Conservation (phyloP, 2,888 invertebrate species). For the Dasypogon diadema region DNA sequence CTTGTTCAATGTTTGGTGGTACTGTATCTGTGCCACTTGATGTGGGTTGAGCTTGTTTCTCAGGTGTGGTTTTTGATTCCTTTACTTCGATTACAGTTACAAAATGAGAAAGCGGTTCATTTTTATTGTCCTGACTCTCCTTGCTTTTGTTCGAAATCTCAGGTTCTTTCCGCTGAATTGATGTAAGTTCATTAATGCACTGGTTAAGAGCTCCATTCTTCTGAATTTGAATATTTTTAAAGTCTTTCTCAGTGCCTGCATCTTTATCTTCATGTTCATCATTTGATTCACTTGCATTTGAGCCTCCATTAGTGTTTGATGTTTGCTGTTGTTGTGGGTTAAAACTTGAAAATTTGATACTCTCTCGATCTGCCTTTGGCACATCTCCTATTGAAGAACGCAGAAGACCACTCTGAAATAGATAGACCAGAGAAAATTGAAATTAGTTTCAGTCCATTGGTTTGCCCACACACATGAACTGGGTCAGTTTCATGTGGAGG, state of each 20-base stretch:
- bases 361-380: conserved; percentile 54
- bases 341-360: conserved; percentile 57
- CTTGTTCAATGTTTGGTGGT: neutral
- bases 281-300: conserved; percentile 57
- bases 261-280: conserved; percentile 65
- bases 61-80: conserved; percentile 73
- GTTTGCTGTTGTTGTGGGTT: conserved; percentile 34
- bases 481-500: conserved; percentile 20
- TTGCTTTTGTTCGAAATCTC: conserved; percentile 66
- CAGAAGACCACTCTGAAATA: conserved; percentile 50
- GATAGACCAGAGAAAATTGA: neutral
- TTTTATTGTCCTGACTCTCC: conserved; percentile 58
- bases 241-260: conserved; percentile 65
- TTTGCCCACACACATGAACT: neutral
- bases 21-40: neutral
- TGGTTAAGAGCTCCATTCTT: conserved; percentile 70
- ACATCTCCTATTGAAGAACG: conserved; percentile 50
- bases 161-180: conserved; percentile 71
- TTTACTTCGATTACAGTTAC: conserved; percentile 92
- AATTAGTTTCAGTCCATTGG: conserved; percentile 1
- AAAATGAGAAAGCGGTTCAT: conserved; percentile 71
- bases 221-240: conserved; percentile 62
- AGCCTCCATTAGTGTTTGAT: conserved; percentile 22
- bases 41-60: conserved; percentile 49
- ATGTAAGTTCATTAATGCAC: conserved; percentile 79